Percentiles rank a stretch among this genome's conserved stretches.
phyloP scores from a whole-genome alignment of 2,888 invertebrate genomes.

The Lasioglossum vierecki region DNA sequence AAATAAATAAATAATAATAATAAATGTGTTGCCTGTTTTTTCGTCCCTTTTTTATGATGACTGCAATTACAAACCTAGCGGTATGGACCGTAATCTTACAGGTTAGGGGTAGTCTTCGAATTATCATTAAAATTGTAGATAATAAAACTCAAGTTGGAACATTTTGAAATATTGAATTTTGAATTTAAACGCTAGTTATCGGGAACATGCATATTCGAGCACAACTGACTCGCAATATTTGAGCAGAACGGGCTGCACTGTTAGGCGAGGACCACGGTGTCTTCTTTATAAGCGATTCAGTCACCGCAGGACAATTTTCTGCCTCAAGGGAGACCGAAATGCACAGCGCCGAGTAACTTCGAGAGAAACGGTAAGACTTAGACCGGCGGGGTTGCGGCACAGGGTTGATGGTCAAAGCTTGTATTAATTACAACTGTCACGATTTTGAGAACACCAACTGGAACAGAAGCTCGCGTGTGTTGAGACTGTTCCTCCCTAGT shows the following conservation, averaged over 20 bases:
- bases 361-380: constrained; percentile 57
- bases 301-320: constrained; percentile 38
- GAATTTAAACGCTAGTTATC: neutral
- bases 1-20: too few relatives aligned
- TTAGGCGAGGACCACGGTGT: neutral
- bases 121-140: too few relatives aligned
- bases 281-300: neutral
- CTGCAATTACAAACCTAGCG: too few relatives aligned
- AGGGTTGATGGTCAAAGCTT: constrained; percentile 79
- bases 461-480: constrained; percentile 51
- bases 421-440: constrained; percentile 79
- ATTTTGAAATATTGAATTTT: neutral
- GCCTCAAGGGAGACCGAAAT: constrained; percentile 37
- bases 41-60: too few relatives aligned
- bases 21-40: too few relatives aligned
- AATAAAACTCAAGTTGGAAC: too few relatives aligned
- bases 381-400: constrained; percentile 45
- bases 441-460: constrained; percentile 64
- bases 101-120: too few relatives aligned
- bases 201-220: neutral
- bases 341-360: constrained; percentile 56
- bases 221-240: neutral
- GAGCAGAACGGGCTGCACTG: neutral
- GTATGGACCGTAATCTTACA: too few relatives aligned
- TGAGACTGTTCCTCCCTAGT: constrained; percentile 59